A percentile compares a stretch with the other conserved stretches of the same genome.
Evolutionary conservation across 2,113 vertebrate species (phyloP).

Genomic region (Apodemus speciosus): DNA sequence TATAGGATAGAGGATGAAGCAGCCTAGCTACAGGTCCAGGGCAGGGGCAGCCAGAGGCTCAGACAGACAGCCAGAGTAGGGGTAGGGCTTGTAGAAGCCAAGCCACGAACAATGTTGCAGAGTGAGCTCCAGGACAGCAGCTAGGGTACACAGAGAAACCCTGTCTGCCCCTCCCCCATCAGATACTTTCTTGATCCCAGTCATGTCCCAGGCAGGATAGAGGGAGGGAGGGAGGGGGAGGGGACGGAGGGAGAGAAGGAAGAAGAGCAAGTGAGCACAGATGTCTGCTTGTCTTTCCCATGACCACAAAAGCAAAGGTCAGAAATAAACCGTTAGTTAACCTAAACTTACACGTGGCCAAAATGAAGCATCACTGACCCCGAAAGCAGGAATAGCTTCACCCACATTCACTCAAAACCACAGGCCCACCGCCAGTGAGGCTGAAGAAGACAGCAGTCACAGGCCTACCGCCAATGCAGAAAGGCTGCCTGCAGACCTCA

Average conservation of each 20-base stretch:
- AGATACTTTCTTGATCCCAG: neutral
- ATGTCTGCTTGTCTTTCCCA: too few species aligned
- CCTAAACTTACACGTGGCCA: rapidly evolving
- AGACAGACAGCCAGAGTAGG: neutral
- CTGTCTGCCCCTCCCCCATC: neutral
- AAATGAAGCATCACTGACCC: neutral
- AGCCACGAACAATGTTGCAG: rapidly evolving
- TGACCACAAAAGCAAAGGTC: rapidly evolving
- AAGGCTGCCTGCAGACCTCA: neutral
- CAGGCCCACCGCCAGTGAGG: rapidly evolving
- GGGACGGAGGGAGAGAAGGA: rapidly evolving
- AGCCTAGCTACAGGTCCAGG: neutral
- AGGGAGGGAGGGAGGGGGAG: rapidly evolving
- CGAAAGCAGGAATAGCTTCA: neutral
- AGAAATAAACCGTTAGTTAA: neutral
- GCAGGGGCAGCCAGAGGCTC: neutral
- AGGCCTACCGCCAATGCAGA: rapidly evolving
- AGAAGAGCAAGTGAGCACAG: neutral
- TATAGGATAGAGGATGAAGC: neutral
- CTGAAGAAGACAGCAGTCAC: neutral
- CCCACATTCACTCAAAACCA: neutral
- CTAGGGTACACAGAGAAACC: too few species aligned
- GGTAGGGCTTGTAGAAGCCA: neutral
- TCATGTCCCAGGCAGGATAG: neutral
- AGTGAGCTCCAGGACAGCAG: too few species aligned